A percentile compares a stretch with the other conserved stretches of the same genome.
These are phyloP conservation scores for Cephus spinipes DNA, from an alignment of 2,888 invertebrate genomes.

Conservation along the genomic window DNA sequence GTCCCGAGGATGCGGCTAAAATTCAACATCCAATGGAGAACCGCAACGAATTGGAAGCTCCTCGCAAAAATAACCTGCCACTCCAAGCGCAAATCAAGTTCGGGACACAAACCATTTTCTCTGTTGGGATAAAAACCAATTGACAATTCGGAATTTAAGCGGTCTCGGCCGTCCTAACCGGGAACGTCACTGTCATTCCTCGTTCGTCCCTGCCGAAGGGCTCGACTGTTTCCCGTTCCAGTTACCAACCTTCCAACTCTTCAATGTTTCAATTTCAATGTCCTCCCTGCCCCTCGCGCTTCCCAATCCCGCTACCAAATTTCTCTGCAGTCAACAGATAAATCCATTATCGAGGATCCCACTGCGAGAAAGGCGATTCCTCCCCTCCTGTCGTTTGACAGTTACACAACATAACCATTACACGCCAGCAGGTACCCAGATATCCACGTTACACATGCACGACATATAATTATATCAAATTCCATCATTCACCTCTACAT, in stretches of 20 bases:
- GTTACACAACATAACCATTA: constrained; percentile 46
- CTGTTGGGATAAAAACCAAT: constrained; percentile 30
- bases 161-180: constrained; percentile 25
- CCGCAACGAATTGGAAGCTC: constrained; percentile 2
- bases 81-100: constrained; percentile 40
- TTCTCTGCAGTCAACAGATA: constrained; percentile 29
- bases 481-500: neutral
- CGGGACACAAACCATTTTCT: constrained; percentile 37
- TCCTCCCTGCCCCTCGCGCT: neutral
- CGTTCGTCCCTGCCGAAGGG: neutral
- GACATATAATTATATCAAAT: neutral
- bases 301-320: neutral
- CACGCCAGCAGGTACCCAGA: constrained; percentile 3
- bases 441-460: neutral
- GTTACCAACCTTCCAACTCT: neutral
- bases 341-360: constrained; percentile 43
- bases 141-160: constrained; percentile 37
- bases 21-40: neutral
- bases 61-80: constrained; percentile 44
- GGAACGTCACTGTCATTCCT: constrained; percentile 19
- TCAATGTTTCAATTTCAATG: neutral
- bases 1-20: neutral
- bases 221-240: constrained; percentile 12
- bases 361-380: constrained; percentile 26
- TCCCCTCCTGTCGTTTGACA: constrained; percentile 18